Percentiles rank a stretch among this genome's conserved stretches.
Evolutionary conservation across 64 coral and sea anemone genomes (phyloP).

Genomic region (Actinia equina): DNA sequence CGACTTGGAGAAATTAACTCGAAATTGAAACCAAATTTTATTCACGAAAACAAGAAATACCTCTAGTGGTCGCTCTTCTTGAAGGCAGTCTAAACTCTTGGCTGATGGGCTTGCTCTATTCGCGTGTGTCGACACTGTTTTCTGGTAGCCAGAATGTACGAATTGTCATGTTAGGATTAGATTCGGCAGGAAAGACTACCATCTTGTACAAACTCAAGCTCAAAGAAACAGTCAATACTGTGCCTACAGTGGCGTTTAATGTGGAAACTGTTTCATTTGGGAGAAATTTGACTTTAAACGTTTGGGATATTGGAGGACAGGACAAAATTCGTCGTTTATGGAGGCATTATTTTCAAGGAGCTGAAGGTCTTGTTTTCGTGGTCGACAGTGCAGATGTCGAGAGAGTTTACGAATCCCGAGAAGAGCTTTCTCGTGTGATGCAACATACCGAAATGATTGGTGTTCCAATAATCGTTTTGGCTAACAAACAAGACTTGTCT

Average conservation of each 20-base stretch:
- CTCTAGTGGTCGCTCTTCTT: neutral
- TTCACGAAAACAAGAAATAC: neutral
- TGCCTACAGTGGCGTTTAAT: constrained; percentile 93
- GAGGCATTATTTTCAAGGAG: constrained; percentile 85
- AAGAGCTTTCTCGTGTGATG: constrained; percentile 62
- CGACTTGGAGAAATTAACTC: neutral
- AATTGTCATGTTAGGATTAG: constrained; percentile 88
- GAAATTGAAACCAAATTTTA: neutral
- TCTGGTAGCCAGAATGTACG: constrained; percentile 48
- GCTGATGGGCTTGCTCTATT: constrained; percentile 9
- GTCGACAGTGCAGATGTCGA: constrained; percentile 80
- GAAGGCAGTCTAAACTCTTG: neutral
- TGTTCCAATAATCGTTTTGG: constrained; percentile 76
- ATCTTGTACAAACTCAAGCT: constrained; percentile 94
- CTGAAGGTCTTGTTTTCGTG: constrained; percentile 82
- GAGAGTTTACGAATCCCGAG: constrained; percentile 60
- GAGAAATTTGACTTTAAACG: constrained; percentile 73
- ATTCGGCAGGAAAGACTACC: constrained; percentile 93
- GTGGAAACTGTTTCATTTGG: constrained; percentile 79
- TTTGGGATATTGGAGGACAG: constrained; percentile 94
- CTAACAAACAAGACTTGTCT: constrained; percentile 87
- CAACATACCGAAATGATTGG: constrained; percentile 60
- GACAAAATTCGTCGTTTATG: constrained; percentile 85
- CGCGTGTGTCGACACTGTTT: neutral
- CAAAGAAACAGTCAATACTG: constrained; percentile 82